Conservation (phyloP, 2,888 invertebrate species). For the Glyphotaelius pellucidus region DNA sequence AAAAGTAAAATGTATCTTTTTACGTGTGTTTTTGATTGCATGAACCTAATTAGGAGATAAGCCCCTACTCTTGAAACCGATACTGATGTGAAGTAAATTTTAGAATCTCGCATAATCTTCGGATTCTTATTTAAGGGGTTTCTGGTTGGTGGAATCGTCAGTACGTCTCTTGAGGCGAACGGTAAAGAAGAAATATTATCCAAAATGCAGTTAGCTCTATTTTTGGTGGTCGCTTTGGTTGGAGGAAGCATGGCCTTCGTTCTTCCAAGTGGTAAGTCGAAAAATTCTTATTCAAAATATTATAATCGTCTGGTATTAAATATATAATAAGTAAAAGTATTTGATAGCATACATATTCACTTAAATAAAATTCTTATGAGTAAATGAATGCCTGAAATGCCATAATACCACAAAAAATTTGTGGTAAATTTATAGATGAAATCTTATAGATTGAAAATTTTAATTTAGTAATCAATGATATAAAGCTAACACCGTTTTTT, state of each 20-base stretch:
- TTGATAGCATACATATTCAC: too few relatives aligned
- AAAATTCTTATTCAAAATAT: neutral
- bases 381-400: too few relatives aligned
- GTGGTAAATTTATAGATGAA: too few relatives aligned
- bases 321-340: too few relatives aligned
- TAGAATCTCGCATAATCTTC: neutral
- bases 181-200: neutral
- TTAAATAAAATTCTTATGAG: too few relatives aligned
- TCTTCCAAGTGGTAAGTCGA: slow-evolving; percentile 41
- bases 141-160: neutral
- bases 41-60: neutral
- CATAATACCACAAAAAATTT: too few relatives aligned
- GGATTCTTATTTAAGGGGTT: neutral
- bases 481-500: too few relatives aligned
- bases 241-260: slow-evolving; percentile 24
- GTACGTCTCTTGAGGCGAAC: slow-evolving; percentile 3
- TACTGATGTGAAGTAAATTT: neutral
- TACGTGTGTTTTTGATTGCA: neutral
- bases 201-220: slow-evolving; percentile 28
- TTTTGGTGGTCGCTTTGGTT: slow-evolving; percentile 28
- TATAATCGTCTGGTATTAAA: neutral
- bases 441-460: too few relatives aligned
- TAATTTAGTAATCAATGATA: too few relatives aligned
- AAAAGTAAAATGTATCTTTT: neutral
- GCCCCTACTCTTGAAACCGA: neutral